A percentile compares a stretch with the other conserved stretches of the same genome.
These are phyloP conservation scores for Microctenopoma stevenorrisi DNA, from an alignment of 2,797 vertebrate genomes.

Conservation along the genomic window DNA sequence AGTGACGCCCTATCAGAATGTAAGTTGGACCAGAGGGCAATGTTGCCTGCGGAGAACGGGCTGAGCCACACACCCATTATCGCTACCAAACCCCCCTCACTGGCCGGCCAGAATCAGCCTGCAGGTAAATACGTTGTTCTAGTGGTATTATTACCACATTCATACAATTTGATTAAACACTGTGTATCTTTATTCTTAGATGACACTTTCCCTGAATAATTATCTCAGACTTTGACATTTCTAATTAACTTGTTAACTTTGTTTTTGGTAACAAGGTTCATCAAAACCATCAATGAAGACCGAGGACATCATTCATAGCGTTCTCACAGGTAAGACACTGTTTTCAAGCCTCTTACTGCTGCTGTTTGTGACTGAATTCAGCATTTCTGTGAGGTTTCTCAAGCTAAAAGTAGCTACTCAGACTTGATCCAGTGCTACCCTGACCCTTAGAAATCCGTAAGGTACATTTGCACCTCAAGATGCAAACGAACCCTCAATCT, in stretches of 20 bases:
- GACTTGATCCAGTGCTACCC: too few relatives aligned
- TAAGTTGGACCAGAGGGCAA: constrained; percentile 85
- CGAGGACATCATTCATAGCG: constrained; percentile 94
- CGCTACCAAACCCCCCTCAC: constrained; percentile 87
- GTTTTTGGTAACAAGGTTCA: constrained; percentile 81
- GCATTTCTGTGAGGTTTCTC: background rate
- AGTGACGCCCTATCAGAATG: constrained; percentile 87
- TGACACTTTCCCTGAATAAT: background rate
- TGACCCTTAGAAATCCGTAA: too few relatives aligned
- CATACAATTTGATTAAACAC: background rate
- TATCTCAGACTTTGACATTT: background rate
- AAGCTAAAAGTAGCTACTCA: too few relatives aligned
- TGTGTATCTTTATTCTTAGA: background rate
- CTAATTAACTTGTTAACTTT: background rate
- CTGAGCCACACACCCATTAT: constrained; percentile 88
- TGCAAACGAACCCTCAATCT: background rate
- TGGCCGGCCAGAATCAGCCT: constrained; percentile 87
- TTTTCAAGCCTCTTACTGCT: background rate
- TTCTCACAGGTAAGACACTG: constrained; percentile 89
- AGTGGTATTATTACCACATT: background rate
- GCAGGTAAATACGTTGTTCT: constrained; percentile 83
- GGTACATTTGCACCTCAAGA: too few relatives aligned
- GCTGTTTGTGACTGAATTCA: background rate
- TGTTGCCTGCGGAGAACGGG: constrained; percentile 92
- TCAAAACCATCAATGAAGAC: constrained; percentile 91